phyloP scores from a whole-genome alignment of 2,888 invertebrate genomes.

The Leptopilina myrica region DNA sequence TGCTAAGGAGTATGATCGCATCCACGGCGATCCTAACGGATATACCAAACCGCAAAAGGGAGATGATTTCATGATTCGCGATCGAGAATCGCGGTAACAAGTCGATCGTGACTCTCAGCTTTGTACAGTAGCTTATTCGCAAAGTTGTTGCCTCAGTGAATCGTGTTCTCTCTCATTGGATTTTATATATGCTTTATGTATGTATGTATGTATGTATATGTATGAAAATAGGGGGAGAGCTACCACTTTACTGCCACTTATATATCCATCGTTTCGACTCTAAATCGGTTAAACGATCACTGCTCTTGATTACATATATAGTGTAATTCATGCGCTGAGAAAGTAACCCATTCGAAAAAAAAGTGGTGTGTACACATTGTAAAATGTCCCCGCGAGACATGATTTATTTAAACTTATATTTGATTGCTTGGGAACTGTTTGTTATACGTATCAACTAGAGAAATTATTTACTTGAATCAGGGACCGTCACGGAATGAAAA shows the following conservation, averaged over 20 bases:
- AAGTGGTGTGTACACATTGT: constrained; percentile 11
- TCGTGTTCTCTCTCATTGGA: constrained; percentile 33
- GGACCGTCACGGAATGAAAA: too few species aligned
- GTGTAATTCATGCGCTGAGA: constrained; percentile 27
- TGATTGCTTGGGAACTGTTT: constrained; percentile 19
- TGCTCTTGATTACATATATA: constrained; percentile 42
- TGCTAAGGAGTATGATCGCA: constrained; percentile 67
- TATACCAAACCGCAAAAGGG: constrained; percentile 25
- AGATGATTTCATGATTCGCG: constrained; percentile 69
- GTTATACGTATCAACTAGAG: too few species aligned
- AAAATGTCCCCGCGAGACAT: constrained; percentile 27
- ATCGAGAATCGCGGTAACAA: constrained; percentile 67
- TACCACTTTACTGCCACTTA: constrained; percentile 68
- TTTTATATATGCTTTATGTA: neutral
- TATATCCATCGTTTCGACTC: constrained; percentile 56
- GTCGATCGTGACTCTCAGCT: constrained; percentile 73
- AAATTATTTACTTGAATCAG: too few species aligned
- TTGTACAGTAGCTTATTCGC: constrained; percentile 70
- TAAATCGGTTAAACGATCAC: constrained; percentile 65
- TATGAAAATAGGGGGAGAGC: constrained; percentile 45
- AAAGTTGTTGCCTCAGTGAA: constrained; percentile 53
- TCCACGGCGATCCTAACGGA: constrained; percentile 49
- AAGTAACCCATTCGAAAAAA: constrained; percentile 15
- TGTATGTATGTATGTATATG: too few species aligned
- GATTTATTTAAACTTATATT: neutral